phyloP scores from a whole-genome alignment of 2,113 vertebrate genomes.

The Genyomyrus donnyi region DNA sequence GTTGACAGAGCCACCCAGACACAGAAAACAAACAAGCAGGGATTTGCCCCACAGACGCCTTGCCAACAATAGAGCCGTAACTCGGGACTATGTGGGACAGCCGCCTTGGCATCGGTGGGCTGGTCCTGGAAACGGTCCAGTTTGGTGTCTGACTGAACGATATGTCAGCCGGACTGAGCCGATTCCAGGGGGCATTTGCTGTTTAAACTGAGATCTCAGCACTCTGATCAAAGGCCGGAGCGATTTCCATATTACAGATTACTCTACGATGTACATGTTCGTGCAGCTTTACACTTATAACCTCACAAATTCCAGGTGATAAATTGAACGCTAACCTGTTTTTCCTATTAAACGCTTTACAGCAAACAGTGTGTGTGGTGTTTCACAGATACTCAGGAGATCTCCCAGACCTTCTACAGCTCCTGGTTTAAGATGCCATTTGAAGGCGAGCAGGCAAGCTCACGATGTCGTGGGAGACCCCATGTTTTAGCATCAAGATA shows the following conservation, averaged over 20 bases:
- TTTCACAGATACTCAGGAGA: neutral
- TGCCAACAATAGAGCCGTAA: conserved; percentile 23
- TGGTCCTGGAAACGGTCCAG: neutral
- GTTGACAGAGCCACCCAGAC: conserved; percentile 42
- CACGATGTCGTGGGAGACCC: neutral
- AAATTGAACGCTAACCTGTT: neutral
- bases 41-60: conserved; percentile 23
- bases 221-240: neutral
- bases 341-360: neutral
- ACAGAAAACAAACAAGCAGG: conserved; percentile 34
- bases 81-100: conserved; percentile 5
- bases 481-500: neutral
- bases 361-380: neutral
- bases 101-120: conserved; percentile 13
- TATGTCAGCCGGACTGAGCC: neutral
- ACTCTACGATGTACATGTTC: neutral
- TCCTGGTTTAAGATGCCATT: neutral
- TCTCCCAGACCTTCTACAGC: neutral
- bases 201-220: neutral
- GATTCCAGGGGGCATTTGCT: neutral
- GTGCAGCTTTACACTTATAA: neutral
- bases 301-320: neutral
- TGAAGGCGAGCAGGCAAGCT: neutral
- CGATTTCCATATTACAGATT: neutral
- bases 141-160: conserved; percentile 4